Percentiles rank a stretch among this genome's conserved stretches.
Evolutionary conservation across 2,888 invertebrate species (phyloP).

Genomic region (Ornithoptera priamus): DNA sequence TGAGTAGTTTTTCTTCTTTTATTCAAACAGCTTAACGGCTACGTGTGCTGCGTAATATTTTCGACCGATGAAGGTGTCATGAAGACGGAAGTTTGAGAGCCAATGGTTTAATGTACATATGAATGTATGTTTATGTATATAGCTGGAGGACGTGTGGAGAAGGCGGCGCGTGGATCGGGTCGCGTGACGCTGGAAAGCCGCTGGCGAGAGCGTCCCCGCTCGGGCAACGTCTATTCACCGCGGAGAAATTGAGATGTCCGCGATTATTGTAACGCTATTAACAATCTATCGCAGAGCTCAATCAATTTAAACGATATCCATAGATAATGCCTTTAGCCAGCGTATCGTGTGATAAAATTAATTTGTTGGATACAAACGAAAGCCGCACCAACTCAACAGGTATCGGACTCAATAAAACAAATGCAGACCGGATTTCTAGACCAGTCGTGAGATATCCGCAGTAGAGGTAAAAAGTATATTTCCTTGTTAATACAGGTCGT

Average conservation of each 20-base stretch:
- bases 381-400: slow-evolving; percentile 36
- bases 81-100: no score
- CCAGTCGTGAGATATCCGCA: slow-evolving; percentile 36
- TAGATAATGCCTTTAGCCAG: slow-evolving; percentile 38
- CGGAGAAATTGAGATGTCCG: slow-evolving; percentile 48
- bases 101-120: not conserved
- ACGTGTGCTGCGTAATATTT: no score
- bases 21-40: no score
- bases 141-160: slow-evolving; percentile 40
- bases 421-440: slow-evolving; percentile 38
- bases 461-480: slow-evolving; percentile 43
- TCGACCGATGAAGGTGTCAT: no score
- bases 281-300: slow-evolving; percentile 42
- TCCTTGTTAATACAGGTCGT: slow-evolving; percentile 34
- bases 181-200: slow-evolving; percentile 42
- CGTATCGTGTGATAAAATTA: slow-evolving; percentile 35
- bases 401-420: slow-evolving; percentile 35
- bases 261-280: slow-evolving; percentile 47
- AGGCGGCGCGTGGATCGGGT: slow-evolving; percentile 42
- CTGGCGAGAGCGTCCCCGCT: slow-evolving; percentile 26
- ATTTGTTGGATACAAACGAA: slow-evolving; percentile 38
- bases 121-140: slow-evolving; percentile 37
- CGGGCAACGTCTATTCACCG: slow-evolving; percentile 33
- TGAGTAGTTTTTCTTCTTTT: no score
- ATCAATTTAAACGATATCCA: slow-evolving; percentile 42